A percentile compares a stretch with the other conserved stretches of the same genome.
These are phyloP conservation scores for Agapornis roseicollis DNA, from an alignment of 2,113 vertebrate species.

Conservation along the genomic window DNA sequence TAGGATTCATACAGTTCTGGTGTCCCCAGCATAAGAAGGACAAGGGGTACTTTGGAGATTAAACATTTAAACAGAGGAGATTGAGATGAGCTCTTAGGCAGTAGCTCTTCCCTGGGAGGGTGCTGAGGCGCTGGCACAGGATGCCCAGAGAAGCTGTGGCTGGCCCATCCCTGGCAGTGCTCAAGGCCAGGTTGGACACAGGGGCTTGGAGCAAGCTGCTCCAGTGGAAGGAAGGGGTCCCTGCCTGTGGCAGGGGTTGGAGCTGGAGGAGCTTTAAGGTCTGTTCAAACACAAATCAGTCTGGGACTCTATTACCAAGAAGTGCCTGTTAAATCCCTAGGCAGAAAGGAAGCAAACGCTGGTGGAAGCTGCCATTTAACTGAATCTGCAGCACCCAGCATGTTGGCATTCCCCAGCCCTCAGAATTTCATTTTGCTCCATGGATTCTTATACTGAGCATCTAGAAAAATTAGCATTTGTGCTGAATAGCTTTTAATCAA, in stretches of 20 bases:
- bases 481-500: slow-evolving; percentile 72
- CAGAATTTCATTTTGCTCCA: slow-evolving; percentile 67
- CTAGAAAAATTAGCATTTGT: slow-evolving; percentile 70
- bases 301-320: background rate
- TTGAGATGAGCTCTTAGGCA: background rate
- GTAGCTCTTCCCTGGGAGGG: background rate
- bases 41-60: background rate
- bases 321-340: background rate
- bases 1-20: background rate
- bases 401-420: slow-evolving; percentile 50
- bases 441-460: slow-evolving; percentile 49
- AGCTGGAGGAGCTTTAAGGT: no score
- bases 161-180: no score
- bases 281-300: no score
- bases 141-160: background rate
- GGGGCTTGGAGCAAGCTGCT: no score
- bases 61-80: background rate
- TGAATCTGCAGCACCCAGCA: slow-evolving; percentile 56
- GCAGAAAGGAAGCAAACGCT: slow-evolving; percentile 3
- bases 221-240: no score
- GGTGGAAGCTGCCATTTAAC: slow-evolving; percentile 49
- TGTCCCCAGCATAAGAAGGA: background rate
- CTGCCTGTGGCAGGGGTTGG: no score
- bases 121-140: background rate
- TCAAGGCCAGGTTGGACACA: no score